Evolutionary conservation across 1,140 invertebrate genomes (phyloP), one percentile per base, ranked within the genome.

Genomic region (Neodiprion fabricii): DNA sequence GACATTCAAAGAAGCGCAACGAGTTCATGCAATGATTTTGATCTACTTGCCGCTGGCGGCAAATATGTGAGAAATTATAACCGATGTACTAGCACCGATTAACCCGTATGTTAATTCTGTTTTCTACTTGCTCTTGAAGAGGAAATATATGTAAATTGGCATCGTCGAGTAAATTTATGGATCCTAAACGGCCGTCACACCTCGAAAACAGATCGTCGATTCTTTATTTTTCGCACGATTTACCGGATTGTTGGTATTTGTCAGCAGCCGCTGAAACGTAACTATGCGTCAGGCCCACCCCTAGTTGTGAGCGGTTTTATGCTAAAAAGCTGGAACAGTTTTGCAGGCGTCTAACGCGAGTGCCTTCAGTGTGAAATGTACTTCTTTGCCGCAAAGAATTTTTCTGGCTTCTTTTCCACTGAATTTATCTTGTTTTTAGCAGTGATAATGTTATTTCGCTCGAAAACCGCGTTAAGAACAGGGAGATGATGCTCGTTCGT

Each of bases 161-260:
- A 61, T 61, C 8, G 53, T 61, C n/a, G 53, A 61, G 53, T 9
- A 12, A 17, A 61, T 12, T 5, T 14, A 61, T 61, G 53, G 53
- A 61, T 61, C 53, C 11, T 61, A 17, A 61, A 9, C 53, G 53
- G n/a, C 11, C 53, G 9, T 61, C n/a, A 14, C 7, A 61, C 53
- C 53, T 61, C 53, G 53, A 61, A 17, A 61, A 61, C 53, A 61
- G 53, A 61, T 61, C 53, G 53, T 61, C 9, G 53, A 61, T 14
- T 61, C 53, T 61, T 61, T 12, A 61, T 17, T 61, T 61, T 61
- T 12, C 53, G 53, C 53, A 61, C 53, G 53, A 61, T 61, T 61
- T 61, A 9, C 21, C 17, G 40, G 21, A 69, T 69, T 23, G 67
- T 69, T 47, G 40, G 67, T 69, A 69, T 69, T 69, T 69, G 67